Conservation (phyloP, 2,888 invertebrate genomes). For the Drosophila phalerata region DNA sequence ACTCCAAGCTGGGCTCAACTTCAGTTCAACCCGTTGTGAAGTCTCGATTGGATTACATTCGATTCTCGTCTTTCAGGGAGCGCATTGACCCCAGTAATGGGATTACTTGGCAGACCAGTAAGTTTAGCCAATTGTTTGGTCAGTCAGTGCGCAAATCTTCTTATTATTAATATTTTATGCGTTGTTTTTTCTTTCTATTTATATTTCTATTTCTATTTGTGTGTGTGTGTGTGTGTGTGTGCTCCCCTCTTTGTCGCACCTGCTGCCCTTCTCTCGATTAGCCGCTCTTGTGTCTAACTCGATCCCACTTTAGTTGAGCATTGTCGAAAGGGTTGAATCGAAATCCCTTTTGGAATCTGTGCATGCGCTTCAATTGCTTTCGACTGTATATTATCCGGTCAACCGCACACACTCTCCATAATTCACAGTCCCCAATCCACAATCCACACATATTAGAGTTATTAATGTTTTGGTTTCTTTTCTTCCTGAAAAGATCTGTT, state of each 20-base stretch:
- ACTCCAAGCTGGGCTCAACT: conserved; percentile 42
- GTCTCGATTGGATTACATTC: conserved; percentile 46
- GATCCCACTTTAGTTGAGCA: conserved; percentile 15
- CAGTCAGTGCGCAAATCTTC: conserved; percentile 65
- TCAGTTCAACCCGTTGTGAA: conserved; percentile 23
- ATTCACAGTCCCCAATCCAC: background rate
- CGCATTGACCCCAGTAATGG: conserved; percentile 77
- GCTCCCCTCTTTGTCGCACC: conserved; percentile 1
- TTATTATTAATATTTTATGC: conserved; percentile 79
- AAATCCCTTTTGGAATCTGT: conserved; percentile 69
- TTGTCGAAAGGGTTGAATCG: conserved; percentile 52
- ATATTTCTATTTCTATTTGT: background rate
- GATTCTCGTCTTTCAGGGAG: conserved; percentile 41
- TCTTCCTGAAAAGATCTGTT: background rate
- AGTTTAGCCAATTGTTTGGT: conserved; percentile 66
- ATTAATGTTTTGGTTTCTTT: background rate
- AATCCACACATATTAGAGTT: background rate
- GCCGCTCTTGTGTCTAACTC: background rate
- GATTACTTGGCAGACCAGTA: conserved; percentile 59
- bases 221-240: background rate
- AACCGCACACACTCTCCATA: conserved; percentile 18
- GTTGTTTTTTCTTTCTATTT: conserved; percentile 34
- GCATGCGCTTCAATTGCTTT: conserved; percentile 75
- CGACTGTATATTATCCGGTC: conserved; percentile 62
- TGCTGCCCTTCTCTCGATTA: background rate